phyloP scores from a whole-genome alignment of 2,888 invertebrate genomes.

The Pachycephus smyrnensis region DNA sequence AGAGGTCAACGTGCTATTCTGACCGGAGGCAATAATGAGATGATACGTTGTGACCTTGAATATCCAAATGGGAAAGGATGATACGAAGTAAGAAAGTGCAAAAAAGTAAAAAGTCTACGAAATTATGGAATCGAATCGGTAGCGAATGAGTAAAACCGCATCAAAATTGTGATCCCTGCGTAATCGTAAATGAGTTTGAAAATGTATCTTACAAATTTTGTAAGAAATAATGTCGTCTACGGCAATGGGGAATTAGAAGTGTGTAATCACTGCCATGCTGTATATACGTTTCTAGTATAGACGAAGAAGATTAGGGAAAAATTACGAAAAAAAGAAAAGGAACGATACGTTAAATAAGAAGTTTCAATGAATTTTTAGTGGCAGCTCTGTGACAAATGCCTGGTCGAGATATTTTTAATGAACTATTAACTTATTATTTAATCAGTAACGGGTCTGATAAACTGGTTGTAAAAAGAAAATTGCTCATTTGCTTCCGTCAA shows the following conservation, averaged over 20 bases:
- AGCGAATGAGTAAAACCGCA: background rate
- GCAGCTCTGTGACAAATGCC: background rate
- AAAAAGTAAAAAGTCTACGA: background rate
- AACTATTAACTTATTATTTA: background rate
- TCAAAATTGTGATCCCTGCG: background rate
- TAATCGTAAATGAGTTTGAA: background rate
- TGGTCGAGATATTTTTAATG: conserved; percentile 1
- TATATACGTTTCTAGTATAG: conserved; percentile 56
- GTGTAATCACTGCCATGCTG: conserved; percentile 64
- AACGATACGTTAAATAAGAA: background rate
- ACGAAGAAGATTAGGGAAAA: conserved; percentile 19
- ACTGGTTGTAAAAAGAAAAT: background rate
- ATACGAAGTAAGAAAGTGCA: background rate
- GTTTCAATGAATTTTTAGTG: conserved; percentile 24
- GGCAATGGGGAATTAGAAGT: conserved; percentile 43
- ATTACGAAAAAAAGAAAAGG: background rate
- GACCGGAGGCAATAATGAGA: conserved; percentile 13
- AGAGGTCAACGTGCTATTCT: conserved; percentile 2
- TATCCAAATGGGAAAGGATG: background rate
- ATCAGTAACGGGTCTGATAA: background rate
- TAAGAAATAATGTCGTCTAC: background rate
- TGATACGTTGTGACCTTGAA: background rate
- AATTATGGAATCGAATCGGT: background rate
- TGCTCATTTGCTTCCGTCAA: background rate
- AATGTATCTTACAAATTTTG: background rate